phyloP scores from a whole-genome alignment of 2,888 invertebrate genomes.

The Tigriopus californicus region DNA sequence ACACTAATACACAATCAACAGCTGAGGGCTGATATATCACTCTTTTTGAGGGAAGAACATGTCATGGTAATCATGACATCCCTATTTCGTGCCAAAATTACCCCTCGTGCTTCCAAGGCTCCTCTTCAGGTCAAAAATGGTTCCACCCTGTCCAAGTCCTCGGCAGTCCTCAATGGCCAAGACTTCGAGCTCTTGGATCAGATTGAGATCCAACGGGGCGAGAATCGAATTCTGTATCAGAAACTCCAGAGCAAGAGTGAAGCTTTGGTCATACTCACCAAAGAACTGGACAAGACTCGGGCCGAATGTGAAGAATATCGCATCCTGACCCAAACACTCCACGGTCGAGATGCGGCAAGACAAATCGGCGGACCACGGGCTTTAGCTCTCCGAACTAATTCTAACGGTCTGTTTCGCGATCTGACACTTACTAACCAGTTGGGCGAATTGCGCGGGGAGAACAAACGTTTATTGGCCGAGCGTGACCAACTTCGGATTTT shows the following conservation, averaged over 20 bases:
- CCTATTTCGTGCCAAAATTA: too few relatives aligned
- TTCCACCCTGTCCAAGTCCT: too few relatives aligned
- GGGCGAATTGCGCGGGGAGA: constrained; percentile 1
- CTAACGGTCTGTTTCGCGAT: background rate
- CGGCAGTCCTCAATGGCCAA: too few relatives aligned
- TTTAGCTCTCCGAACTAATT: background rate
- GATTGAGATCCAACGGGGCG: background rate
- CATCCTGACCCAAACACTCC: constrained; percentile 55
- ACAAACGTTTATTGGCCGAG: constrained; percentile 9
- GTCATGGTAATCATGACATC: too few relatives aligned
- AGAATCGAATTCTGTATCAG: constrained; percentile 25
- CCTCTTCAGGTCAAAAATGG: too few relatives aligned
- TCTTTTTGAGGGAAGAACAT: too few relatives aligned
- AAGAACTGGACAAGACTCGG: constrained; percentile 55
- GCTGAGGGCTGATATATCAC: too few relatives aligned
- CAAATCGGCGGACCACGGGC: background rate
- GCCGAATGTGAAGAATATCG: constrained; percentile 61
- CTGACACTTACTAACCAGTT: background rate
- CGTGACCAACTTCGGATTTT: background rate
- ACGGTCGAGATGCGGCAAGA: constrained; percentile 28
- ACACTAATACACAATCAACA: too few relatives aligned
- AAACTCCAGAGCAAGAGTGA: constrained; percentile 64
- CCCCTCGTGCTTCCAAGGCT: too few relatives aligned
- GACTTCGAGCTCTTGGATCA: background rate
- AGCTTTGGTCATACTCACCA: constrained; percentile 54